phyloP scores from a whole-genome alignment of 2,888 invertebrate species.

The Pollenia amentaria region DNA sequence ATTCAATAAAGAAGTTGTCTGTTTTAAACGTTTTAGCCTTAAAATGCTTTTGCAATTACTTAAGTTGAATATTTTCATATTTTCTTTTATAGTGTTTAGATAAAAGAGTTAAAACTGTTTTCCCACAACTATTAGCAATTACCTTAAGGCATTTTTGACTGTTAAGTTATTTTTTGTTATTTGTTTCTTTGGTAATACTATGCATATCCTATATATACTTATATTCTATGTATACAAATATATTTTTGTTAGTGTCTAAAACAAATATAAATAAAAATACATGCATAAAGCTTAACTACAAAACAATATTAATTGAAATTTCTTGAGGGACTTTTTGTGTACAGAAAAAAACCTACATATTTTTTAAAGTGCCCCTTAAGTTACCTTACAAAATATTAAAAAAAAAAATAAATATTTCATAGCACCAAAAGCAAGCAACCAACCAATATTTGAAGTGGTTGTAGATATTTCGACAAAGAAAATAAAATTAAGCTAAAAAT shows the following conservation, averaged over 20 bases:
- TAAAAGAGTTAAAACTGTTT: neutral
- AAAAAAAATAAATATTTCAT: no score
- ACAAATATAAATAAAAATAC: neutral
- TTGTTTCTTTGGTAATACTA: neutral
- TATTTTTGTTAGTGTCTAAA: neutral
- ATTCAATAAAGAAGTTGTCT: neutral
- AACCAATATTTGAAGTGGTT: no score
- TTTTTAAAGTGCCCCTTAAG: constrained; percentile 34
- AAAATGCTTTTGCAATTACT: neutral
- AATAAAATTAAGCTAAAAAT: no score
- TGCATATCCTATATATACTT: no score
- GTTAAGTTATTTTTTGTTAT: neutral
- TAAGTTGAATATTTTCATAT: neutral
- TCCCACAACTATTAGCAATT: constrained; percentile 25
- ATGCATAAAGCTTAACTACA: constrained; percentile 3
- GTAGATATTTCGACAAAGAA: no score
- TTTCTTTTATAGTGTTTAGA: neutral
- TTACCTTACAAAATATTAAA: neutral
- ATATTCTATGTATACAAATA: neutral
- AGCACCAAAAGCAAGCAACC: no score
- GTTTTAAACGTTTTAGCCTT: neutral
- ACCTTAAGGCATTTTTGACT: constrained; percentile 16
- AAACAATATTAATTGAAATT: constrained; percentile 31
- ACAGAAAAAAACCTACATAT: neutral
- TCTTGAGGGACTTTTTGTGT: constrained; percentile 35